Conservation (phyloP, 2,888 invertebrate genomes). For the Aricia artaxerxes region DNA sequence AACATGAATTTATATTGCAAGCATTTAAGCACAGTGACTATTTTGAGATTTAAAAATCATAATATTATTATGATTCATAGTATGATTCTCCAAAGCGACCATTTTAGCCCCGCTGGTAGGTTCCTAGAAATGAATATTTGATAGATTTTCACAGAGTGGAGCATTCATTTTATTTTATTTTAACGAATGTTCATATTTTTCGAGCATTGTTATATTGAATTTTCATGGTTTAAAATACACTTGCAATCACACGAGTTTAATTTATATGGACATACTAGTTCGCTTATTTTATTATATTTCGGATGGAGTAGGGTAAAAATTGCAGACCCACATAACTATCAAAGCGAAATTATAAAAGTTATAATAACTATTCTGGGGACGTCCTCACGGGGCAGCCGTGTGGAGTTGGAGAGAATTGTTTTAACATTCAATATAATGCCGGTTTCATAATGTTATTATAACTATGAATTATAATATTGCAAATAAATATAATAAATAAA, state of each 20-base stretch:
- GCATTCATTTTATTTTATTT: no score
- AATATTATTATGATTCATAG: no score
- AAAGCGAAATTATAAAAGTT: slow-evolving; percentile 31
- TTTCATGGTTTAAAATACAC: background rate
- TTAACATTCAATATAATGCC: slow-evolving; percentile 14
- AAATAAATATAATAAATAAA: no score
- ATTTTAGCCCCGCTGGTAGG: no score
- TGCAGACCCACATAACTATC: slow-evolving; percentile 23
- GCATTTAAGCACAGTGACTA: no score
- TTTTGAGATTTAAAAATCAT: no score
- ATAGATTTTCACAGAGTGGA: no score
- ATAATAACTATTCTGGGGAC: slow-evolving; percentile 20
- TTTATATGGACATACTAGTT: background rate
- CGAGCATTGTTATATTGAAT: background rate
- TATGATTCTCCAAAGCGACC: no score
- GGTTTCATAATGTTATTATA: slow-evolving; percentile 6
- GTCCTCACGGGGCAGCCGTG: background rate
- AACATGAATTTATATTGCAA: no score
- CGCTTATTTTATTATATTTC: background rate
- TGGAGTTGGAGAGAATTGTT: slow-evolving; percentile 26
- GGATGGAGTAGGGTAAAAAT: background rate
- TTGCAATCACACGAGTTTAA: background rate
- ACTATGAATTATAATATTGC: background rate
- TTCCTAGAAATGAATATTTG: no score
- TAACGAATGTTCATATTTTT: background rate